phyloP scores from a whole-genome alignment of 1,140 invertebrate species.

The Physella acuta region DNA sequence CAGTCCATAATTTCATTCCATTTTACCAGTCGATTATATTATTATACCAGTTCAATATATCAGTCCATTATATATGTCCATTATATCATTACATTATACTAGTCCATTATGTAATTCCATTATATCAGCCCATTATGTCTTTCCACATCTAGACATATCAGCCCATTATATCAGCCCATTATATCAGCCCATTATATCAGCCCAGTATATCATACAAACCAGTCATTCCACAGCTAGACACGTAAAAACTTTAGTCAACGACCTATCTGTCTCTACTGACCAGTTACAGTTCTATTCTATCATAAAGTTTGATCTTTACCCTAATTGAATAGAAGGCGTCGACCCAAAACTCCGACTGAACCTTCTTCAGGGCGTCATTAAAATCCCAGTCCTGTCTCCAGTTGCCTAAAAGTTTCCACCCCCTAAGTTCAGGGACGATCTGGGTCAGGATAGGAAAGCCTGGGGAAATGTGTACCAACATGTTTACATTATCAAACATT shows the following conservation, averaged over 20 bases:
- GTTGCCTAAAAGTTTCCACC: conserved; percentile 46
- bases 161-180: no score
- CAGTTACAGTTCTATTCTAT: no score
- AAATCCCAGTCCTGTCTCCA: conserved; percentile 40
- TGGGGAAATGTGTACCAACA: background rate
- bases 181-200: no score
- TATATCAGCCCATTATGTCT: background rate
- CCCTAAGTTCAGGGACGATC: conserved; percentile 41
- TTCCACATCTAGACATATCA: no score
- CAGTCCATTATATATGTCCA: background rate
- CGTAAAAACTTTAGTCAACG: no score
- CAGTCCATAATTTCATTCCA: no score
- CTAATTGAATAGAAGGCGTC: conserved; percentile 44
- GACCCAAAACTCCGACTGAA: conserved; percentile 49
- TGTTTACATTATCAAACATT: background rate
- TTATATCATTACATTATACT: background rate
- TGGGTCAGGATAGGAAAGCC: conserved; percentile 44
- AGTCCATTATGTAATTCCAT: background rate
- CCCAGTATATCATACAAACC: no score
- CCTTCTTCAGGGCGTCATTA: conserved; percentile 38
- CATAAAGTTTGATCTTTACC: no score
- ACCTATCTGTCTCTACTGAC: no score
- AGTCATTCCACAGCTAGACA: no score
- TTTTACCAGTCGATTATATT: background rate
- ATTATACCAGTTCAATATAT: background rate